phyloP scores from a whole-genome alignment of 2,888 invertebrate genomes.

The Himalopsyche kuldschensis region DNA sequence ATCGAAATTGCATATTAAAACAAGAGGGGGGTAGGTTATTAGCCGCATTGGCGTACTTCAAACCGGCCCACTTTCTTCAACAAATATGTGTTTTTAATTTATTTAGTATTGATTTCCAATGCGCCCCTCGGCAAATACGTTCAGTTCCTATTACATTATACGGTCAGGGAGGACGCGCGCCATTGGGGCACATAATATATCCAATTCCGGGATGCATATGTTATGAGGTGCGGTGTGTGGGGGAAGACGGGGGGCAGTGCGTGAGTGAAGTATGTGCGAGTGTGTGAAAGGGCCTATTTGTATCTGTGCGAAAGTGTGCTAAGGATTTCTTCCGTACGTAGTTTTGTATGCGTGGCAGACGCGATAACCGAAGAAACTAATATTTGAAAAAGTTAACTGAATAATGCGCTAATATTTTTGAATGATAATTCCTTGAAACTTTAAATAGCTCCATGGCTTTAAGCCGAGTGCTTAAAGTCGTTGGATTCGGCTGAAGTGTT shows the following conservation, averaged over 20 bases:
- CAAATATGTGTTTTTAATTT: background rate
- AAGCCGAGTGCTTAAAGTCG: no score
- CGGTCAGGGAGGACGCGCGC: conserved; percentile 38
- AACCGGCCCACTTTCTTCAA: background rate
- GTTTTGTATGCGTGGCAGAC: background rate
- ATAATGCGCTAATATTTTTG: no score
- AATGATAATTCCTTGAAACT: no score
- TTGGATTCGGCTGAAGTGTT: no score
- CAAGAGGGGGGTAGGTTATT: no score
- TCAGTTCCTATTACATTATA: conserved; percentile 41
- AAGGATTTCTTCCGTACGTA: background rate
- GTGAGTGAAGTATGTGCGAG: background rate
- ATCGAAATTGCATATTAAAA: no score
- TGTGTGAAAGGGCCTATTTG: background rate
- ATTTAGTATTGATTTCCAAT: conserved; percentile 14
- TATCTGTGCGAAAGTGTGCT: background rate
- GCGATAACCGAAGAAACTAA: background rate
- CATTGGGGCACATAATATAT: conserved; percentile 41
- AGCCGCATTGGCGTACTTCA: background rate
- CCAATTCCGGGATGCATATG: conserved; percentile 41
- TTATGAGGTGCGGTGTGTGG: conserved; percentile 30
- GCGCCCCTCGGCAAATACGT: conserved; percentile 34
- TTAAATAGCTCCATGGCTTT: no score
- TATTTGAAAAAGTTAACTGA: no score
- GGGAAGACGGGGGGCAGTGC: background rate